Evolutionary conservation across 2,888 invertebrate species (phyloP).

Genomic region (Polyploca ridens): DNA sequence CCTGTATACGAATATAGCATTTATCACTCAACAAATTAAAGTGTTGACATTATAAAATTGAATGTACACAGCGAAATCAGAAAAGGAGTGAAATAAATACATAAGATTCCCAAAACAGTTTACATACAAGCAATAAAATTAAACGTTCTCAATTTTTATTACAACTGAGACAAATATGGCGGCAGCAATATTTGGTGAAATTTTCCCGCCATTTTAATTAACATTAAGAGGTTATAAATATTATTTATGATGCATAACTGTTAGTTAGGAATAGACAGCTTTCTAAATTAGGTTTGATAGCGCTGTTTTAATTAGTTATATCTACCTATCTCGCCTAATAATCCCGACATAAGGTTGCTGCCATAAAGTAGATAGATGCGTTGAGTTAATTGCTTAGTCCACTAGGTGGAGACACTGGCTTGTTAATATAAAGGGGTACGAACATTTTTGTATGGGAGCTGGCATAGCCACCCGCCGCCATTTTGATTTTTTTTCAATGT

Average conservation of each 20-base stretch:
- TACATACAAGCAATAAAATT: slow-evolving; percentile 18
- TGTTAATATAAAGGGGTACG: slow-evolving; percentile 7
- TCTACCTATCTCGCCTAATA: slow-evolving; percentile 7
- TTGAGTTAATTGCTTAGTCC: neutral
- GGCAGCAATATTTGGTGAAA: slow-evolving; percentile 8
- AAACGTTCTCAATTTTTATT: slow-evolving; percentile 11
- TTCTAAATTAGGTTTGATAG: slow-evolving; percentile 7
- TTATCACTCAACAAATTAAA: slow-evolving; percentile 37
- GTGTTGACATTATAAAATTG: slow-evolving; percentile 40
- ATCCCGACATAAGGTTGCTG: neutral
- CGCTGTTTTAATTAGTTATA: slow-evolving; percentile 9
- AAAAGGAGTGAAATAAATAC: slow-evolving; percentile 41
- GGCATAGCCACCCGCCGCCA: too few relatives aligned
- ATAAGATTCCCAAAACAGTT: slow-evolving; percentile 43
- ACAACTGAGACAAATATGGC: neutral
- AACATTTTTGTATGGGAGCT: too few relatives aligned
- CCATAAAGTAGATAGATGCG: slow-evolving; percentile 5
- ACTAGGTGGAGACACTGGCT: neutral
- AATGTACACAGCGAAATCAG: slow-evolving; percentile 28
- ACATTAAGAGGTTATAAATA: slow-evolving; percentile 2
- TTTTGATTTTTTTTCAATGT: too few relatives aligned
- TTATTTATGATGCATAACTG: slow-evolving; percentile 8
- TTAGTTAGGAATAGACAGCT: neutral
- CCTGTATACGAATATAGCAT: slow-evolving; percentile 23
- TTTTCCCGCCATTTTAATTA: slow-evolving; percentile 8